These are phyloP conservation scores for Potamarius usumacintae DNA, from an alignment of 2,113 vertebrate genomes.

Conservation along the genomic window DNA sequence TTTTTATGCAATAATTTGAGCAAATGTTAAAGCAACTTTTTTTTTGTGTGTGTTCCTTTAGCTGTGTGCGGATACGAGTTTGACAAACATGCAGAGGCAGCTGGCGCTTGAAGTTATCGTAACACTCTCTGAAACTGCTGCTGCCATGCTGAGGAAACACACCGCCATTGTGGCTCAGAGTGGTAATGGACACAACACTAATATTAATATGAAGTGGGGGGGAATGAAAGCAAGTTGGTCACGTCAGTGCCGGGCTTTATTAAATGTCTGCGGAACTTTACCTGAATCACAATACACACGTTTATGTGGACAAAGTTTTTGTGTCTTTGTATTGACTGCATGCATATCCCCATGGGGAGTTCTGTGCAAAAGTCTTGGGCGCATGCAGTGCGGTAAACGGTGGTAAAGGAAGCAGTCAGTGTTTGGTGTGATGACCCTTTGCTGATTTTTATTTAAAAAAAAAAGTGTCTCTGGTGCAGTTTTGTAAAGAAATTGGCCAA, in stretches of 20 bases:
- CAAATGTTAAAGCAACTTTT: background rate
- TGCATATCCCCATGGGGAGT: background rate
- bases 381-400: no score
- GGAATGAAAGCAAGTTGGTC: no score
- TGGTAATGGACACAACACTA: conserved; percentile 75
- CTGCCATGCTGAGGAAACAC: conserved; percentile 96
- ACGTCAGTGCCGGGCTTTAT: background rate
- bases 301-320: no score
- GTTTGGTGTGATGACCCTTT: no score
- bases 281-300: background rate
- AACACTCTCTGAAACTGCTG: conserved; percentile 94
- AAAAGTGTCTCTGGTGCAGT: no score
- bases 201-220: background rate
- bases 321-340: background rate
- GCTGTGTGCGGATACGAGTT: conserved; percentile 89
- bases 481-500: no score
- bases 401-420: no score
- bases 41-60: conserved; percentile 61
- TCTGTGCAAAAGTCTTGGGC: no score
- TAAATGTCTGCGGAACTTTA: background rate
- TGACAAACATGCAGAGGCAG: conserved; percentile 96
- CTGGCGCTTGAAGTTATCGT: conserved; percentile 95
- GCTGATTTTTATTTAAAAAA: no score
- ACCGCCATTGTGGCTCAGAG: conserved; percentile 89
- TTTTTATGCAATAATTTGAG: background rate